Conservation (phyloP, 2,797 vertebrate genomes). For the Falco naumanni region DNA sequence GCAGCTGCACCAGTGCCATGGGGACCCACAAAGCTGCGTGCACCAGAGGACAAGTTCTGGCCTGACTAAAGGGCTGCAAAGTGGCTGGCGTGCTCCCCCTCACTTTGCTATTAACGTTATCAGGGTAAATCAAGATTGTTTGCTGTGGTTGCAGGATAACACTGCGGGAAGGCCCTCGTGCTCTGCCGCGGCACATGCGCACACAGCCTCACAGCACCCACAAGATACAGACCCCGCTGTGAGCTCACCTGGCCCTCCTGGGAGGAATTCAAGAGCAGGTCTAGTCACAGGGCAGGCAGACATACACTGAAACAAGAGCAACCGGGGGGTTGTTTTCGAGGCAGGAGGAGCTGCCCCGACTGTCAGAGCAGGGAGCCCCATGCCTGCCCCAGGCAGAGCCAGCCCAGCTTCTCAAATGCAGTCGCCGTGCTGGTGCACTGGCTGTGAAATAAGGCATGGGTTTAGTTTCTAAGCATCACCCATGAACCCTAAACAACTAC, state of each 20-base stretch:
- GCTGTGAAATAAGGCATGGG: neutral
- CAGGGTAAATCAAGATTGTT: neutral
- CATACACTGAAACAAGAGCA: neutral
- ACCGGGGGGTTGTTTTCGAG: fast-evolving
- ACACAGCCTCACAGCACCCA: neutral
- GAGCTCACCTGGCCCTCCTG: neutral
- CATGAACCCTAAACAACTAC: neutral
- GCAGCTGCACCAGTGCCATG: neutral
- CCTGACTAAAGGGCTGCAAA: neutral
- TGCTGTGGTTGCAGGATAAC: neutral
- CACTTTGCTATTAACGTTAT: neutral
- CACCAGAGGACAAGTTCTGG: neutral
- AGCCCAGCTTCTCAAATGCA: neutral
- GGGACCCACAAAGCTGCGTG: neutral
- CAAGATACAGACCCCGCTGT: too few species aligned
- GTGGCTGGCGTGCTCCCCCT: neutral
- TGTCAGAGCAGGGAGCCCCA: neutral
- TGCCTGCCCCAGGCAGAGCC: neutral
- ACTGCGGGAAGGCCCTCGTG: fast-evolving
- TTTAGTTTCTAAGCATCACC: neutral
- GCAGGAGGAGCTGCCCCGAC: neutral
- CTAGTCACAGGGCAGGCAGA: neutral
- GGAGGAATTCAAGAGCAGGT: neutral
- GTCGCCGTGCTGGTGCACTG: neutral
- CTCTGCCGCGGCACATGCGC: neutral